Conservation (phyloP, 2,888 invertebrate genomes). For the Eupsilia transversa region DNA sequence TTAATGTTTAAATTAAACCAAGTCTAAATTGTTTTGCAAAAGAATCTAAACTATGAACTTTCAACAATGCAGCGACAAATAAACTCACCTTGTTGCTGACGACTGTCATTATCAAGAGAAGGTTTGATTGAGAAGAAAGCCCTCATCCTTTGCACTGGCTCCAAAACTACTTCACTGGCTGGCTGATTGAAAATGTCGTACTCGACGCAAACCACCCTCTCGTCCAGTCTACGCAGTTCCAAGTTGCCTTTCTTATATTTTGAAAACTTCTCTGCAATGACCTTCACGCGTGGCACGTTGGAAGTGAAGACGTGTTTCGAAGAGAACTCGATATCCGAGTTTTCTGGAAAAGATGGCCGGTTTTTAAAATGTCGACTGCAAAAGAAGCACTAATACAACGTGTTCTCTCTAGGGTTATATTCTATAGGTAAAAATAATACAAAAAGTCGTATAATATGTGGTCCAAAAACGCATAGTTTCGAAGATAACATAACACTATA, state of each 20-base stretch:
- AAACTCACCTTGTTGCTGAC: constrained; percentile 35
- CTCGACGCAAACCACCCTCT: constrained; percentile 85
- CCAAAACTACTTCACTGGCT: constrained; percentile 25
- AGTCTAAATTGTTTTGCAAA: background rate
- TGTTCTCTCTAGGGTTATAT: too few species aligned
- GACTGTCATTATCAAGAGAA: constrained; percentile 24
- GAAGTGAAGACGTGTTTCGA: constrained; percentile 75
- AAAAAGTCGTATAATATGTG: too few species aligned
- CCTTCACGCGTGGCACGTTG: constrained; percentile 79
- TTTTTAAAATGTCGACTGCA: background rate
- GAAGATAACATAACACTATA: too few species aligned
- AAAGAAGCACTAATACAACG: background rate
- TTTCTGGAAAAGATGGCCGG: background rate
- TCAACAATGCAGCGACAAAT: background rate
- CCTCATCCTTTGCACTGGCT: constrained; percentile 79
- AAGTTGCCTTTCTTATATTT: constrained; percentile 79
- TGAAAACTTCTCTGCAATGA: constrained; percentile 82
- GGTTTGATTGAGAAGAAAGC: constrained; percentile 83
- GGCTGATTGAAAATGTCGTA: constrained; percentile 78
- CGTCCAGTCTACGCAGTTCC: constrained; percentile 82
- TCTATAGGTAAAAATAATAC: too few species aligned
- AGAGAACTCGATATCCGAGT: constrained; percentile 17
- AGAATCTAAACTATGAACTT: background rate
- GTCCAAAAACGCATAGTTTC: too few species aligned
- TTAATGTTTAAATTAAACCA: background rate